Conservation (phyloP, 2,888 invertebrate genomes). For the Cerceris ruficornis region DNA sequence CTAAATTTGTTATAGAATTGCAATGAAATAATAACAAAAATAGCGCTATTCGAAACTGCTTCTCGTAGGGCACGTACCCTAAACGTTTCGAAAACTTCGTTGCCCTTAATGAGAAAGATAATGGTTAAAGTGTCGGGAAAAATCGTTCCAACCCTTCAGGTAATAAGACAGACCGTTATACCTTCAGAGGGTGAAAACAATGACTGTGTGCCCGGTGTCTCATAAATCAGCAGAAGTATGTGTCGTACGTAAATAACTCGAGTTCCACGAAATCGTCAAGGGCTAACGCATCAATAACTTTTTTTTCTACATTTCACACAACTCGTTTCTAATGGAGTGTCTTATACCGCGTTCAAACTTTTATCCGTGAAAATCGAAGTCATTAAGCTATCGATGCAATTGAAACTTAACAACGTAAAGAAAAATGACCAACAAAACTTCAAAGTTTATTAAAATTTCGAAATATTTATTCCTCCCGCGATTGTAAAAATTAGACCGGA, state of each 20-base stretch:
- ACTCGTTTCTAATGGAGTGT: background rate
- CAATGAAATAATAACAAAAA: too few species aligned
- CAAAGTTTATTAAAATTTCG: too few species aligned
- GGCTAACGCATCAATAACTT: background rate
- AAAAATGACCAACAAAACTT: too few species aligned
- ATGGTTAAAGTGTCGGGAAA: background rate
- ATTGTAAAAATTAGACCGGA: too few species aligned
- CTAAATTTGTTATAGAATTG: too few species aligned
- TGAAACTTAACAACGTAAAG: too few species aligned
- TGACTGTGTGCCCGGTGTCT: constrained; percentile 38
- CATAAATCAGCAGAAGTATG: constrained; percentile 41
- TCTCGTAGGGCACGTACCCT: background rate
- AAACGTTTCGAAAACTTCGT: constrained; percentile 2
- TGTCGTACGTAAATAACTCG: constrained; percentile 23
- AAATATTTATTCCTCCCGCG: too few species aligned
- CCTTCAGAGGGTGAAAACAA: constrained; percentile 38
- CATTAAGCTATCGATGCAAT: too few species aligned
- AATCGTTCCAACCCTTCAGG: constrained; percentile 30
- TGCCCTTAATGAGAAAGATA: constrained; percentile 16
- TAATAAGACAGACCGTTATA: constrained; percentile 26
- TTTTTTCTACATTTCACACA: background rate
- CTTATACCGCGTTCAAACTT: background rate
- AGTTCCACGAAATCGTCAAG: constrained; percentile 5
- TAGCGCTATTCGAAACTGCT: background rate
- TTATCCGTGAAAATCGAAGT: background rate